Base-by-base conservation (phyloP, 2,797 vertebrate genomes). In the Onychomys arenicola region DNA sequence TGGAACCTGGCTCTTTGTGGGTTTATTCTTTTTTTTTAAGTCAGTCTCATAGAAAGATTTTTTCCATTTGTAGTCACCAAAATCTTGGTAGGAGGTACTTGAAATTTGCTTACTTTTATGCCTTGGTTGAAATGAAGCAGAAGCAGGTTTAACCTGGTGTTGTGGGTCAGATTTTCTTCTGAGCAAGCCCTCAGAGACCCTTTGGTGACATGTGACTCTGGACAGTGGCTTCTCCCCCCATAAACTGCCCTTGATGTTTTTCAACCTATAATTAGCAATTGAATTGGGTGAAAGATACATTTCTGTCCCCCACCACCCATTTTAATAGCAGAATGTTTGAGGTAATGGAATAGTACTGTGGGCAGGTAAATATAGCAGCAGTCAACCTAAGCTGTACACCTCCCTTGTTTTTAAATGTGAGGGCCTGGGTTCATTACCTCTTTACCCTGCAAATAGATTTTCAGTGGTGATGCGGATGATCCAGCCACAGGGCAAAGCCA, bases 241-340 rank as follows among this genome's bases (percentile, higher is more conserved):
- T 52, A 40, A 57, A 71, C 81, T 61, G 71, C 80, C 67, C 7
- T 83, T 73, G 29, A 46, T 92, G 17, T 91, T 97, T 96, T 96
- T 91, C 92, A 96, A n/a, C 43, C 92, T 97, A 90, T 97, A 93
- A 93, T 93, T 95, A 96, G 67, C 73, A 94, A 65, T 95, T 96
- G 91, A 90, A 87, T 90, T 85, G 88, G 94, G 87, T 93, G 92
- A 81, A 92, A 96, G 96, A 29, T 93, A 95, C 84, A 10, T 92
- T 93, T 85, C 14, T 89, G 13, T 27, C 65, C 71, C n/a, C 52
- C 46, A 52, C 46, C 57, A 34, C 76, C 89, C 80, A 82, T 93
- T 96, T 96, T 93, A 93, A 92, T 97, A 89, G 82, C 84, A 94
- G 89, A 93, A 93, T 95, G 63, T 95, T 75, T 96, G 89, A 96